phyloP scores from a whole-genome alignment of 2,797 vertebrate genomes.

The Pterois miles region DNA sequence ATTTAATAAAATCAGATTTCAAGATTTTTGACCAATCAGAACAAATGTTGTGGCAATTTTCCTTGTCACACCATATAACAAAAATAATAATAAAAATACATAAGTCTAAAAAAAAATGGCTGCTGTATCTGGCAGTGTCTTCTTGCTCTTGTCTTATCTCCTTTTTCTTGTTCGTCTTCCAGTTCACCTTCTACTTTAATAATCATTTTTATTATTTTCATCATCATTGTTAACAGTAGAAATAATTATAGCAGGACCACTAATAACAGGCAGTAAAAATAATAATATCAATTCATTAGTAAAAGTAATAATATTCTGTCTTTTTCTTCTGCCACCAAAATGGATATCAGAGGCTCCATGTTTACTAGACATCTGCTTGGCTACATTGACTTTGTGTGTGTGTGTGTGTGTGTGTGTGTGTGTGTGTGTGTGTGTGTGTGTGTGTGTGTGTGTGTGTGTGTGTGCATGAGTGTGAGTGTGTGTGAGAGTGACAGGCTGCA shows the following conservation, averaged over 20 bases:
- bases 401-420: not conserved
- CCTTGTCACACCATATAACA: no score
- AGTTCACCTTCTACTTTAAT: not conserved
- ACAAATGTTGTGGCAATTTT: no score
- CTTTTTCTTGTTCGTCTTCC: not conserved
- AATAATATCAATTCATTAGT: constrained; percentile 11
- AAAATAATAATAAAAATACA: not conserved
- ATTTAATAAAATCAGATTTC: no score
- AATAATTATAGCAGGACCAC: constrained; percentile 11
- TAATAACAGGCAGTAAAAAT: constrained; percentile 6
- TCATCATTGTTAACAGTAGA: constrained; percentile 10
- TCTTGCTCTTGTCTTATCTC: not conserved
- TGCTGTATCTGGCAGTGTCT: not conserved
- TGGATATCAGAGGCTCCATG: constrained; percentile 19
- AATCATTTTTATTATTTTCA: not conserved
- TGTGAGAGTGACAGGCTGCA: constrained; percentile 49
- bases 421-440: constrained; percentile 6
- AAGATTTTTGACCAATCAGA: no score
- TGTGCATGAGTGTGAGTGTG: not conserved
- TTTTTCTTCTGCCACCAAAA: constrained; percentile 7
- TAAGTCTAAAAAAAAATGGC: not conserved
- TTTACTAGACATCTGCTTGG: constrained; percentile 63
- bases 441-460: constrained; percentile 2
- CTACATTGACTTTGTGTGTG: constrained; percentile 11
- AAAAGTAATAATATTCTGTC: constrained; percentile 22